Evolutionary conservation across 2,888 invertebrate species (phyloP).

Genomic region (Trichogramma dendrolimi): DNA sequence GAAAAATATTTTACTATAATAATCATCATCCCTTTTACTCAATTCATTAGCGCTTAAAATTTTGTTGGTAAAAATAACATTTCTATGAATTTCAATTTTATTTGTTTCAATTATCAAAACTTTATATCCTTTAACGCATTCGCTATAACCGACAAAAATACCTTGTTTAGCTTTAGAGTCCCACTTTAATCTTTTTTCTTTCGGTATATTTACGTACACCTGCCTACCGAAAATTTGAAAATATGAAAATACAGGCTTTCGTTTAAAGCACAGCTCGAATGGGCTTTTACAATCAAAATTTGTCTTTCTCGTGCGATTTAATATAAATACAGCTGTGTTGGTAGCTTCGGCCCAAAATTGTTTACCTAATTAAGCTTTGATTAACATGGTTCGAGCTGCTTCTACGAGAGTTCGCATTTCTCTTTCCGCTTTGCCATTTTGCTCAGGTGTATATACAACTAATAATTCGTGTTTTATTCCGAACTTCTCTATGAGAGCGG

Average conservation of each 20-base stretch:
- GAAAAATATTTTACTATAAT: slow-evolving; percentile 9
- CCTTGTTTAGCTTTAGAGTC: slow-evolving; percentile 36
- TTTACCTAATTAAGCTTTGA: not conserved
- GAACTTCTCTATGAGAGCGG: not conserved
- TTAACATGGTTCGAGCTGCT: slow-evolving; percentile 7
- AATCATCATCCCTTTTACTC: slow-evolving; percentile 1
- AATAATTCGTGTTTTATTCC: slow-evolving; percentile 25
- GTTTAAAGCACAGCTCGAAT: slow-evolving; percentile 35
- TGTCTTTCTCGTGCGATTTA: slow-evolving; percentile 38
- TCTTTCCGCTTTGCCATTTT: slow-evolving; percentile 15
- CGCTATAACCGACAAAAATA: slow-evolving; percentile 15
- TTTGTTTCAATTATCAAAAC: slow-evolving; percentile 1
- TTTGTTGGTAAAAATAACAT: slow-evolving; percentile 7
- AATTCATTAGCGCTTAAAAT: not conserved
- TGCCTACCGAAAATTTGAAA: slow-evolving; percentile 33
- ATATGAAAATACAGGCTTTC: slow-evolving; percentile 31
- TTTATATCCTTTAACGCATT: too few relatives aligned
- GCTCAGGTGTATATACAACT: slow-evolving; percentile 28
- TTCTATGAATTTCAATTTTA: slow-evolving; percentile 8
- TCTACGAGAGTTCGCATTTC: slow-evolving; percentile 14
- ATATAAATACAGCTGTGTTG: slow-evolving; percentile 39
- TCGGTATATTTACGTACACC: slow-evolving; percentile 33
- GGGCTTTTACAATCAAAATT: slow-evolving; percentile 27
- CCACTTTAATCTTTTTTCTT: slow-evolving; percentile 35
- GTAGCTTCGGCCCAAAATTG: slow-evolving; percentile 28